Evolutionary conservation across 30 jellyfish, hydroid and myxozoan species (phyloP).

Genomic region (Turritopsis dohrnii): DNA sequence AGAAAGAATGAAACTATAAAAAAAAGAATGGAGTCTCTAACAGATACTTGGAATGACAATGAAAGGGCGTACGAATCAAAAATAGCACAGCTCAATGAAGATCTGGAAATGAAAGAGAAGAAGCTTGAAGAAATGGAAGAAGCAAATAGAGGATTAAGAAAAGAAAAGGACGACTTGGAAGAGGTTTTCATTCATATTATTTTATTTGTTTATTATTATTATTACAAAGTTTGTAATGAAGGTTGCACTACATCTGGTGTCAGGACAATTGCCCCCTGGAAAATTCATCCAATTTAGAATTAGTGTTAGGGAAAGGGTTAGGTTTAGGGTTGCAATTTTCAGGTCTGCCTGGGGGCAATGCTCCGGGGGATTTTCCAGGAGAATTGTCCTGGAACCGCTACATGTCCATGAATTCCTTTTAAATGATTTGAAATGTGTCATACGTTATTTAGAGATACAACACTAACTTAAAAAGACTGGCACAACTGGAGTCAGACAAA

Average conservation of each 20-base stretch:
- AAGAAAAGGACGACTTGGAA: background rate
- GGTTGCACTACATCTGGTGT: too few relatives aligned
- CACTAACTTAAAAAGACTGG: background rate
- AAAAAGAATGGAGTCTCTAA: background rate
- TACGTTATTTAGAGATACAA: background rate
- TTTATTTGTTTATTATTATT: too few relatives aligned
- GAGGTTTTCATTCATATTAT: background rate
- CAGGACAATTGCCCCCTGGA: too few relatives aligned
- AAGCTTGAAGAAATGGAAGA: background rate
- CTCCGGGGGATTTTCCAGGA: too few relatives aligned
- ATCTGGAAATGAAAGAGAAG: background rate
- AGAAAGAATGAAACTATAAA: background rate
- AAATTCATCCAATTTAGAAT: too few relatives aligned
- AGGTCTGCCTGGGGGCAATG: too few relatives aligned
- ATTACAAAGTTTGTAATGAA: too few relatives aligned
- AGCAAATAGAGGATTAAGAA: too few relatives aligned
- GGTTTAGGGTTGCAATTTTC: too few relatives aligned
- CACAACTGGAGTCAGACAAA: background rate
- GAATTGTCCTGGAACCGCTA: too few relatives aligned
- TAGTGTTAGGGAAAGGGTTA: too few relatives aligned
- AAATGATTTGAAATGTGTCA: background rate
- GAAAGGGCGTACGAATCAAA: background rate
- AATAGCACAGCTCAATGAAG: background rate
- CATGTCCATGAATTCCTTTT: too few relatives aligned
- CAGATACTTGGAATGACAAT: background rate